phyloP scores from a whole-genome alignment of 2,888 invertebrate genomes.

The Metallyticus violacea region DNA sequence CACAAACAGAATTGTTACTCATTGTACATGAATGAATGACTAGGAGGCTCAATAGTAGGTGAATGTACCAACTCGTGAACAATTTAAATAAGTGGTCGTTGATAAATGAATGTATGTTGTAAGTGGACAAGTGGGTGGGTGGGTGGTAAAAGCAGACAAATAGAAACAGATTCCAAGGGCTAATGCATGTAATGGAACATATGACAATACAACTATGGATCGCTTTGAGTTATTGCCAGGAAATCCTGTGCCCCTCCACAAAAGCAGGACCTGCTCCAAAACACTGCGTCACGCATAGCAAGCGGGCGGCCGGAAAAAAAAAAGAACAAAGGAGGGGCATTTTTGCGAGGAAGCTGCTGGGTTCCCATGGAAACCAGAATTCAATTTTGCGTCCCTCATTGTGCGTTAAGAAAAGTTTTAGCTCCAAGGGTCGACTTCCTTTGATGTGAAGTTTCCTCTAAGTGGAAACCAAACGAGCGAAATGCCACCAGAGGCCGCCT shows the following conservation, averaged over 20 bases:
- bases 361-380: neutral
- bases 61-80: no score
- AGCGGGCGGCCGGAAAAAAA: neutral
- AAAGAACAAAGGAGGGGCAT: neutral
- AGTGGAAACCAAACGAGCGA: neutral
- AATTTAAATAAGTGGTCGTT: no score
- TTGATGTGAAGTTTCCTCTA: neutral
- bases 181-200: neutral
- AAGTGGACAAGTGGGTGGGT: no score
- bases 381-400: neutral
- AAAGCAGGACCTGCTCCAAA: no score
- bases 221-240: neutral
- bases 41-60: no score
- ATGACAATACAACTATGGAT: neutral
- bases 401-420: neutral
- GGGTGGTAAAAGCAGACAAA: no score
- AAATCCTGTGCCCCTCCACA: neutral
- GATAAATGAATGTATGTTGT: no score
- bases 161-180: no score
- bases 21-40: no score
- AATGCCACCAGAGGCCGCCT: no score
- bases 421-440: neutral
- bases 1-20: no score
- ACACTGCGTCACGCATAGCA: neutral
- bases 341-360: no score